A percentile compares a stretch with the other conserved stretches of the same genome.
Conservation (phyloP, 2,888 invertebrate genomes). For the Pocota personata region DNA sequence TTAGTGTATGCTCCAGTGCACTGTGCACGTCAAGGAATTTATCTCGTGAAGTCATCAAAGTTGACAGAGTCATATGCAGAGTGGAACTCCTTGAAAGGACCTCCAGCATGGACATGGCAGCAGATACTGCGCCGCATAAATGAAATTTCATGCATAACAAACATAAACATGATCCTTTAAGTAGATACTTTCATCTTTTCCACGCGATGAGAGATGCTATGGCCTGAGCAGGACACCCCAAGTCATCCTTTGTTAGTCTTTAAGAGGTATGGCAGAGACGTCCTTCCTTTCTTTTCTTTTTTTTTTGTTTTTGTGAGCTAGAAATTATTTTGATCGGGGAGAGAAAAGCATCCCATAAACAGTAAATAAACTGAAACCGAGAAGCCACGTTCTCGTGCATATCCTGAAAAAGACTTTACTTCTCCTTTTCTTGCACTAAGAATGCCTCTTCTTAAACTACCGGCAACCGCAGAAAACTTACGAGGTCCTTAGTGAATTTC, state of each 20-base stretch:
- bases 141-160: slow-evolving; percentile 69
- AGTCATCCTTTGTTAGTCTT: slow-evolving; percentile 39
- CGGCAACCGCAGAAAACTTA: slow-evolving; percentile 66
- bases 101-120: slow-evolving; percentile 20
- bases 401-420: background rate
- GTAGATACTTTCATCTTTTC: slow-evolving; percentile 64
- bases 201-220: slow-evolving; percentile 46
- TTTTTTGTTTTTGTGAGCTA: background rate
- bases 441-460: slow-evolving; percentile 53
- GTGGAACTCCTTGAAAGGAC: slow-evolving; percentile 1
- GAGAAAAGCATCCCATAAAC: slow-evolving; percentile 27
- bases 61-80: slow-evolving; percentile 51
- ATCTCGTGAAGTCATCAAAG: slow-evolving; percentile 58
- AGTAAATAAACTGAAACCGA: slow-evolving; percentile 55
- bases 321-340: slow-evolving; percentile 20
- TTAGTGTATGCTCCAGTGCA: slow-evolving; percentile 52
- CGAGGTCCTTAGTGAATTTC: slow-evolving; percentile 70
- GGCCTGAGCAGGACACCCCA: slow-evolving; percentile 21
- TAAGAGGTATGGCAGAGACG: slow-evolving; percentile 35
- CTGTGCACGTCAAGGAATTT: slow-evolving; percentile 50
- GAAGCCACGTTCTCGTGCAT: slow-evolving; percentile 34
- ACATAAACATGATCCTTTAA: slow-evolving; percentile 67
- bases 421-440: background rate
- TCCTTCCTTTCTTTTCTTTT: slow-evolving; percentile 16
- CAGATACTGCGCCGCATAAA: slow-evolving; percentile 53